Conservation (phyloP, 2,888 invertebrate species). For the Drosophila acutilabella region DNA sequence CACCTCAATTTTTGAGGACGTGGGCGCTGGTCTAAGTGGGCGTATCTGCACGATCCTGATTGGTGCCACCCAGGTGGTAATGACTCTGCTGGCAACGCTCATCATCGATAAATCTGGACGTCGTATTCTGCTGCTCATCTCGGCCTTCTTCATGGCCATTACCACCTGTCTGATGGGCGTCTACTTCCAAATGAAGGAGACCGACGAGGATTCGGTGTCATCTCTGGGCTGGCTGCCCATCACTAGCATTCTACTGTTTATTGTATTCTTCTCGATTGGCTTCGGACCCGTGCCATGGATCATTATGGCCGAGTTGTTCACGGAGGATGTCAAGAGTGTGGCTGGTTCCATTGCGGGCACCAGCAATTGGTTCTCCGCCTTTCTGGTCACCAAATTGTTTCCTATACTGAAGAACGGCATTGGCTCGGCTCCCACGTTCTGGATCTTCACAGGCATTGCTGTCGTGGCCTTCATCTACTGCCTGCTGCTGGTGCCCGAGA, state of each 20-base stretch:
- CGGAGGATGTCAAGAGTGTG: slow-evolving; percentile 90
- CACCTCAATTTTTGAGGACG: slow-evolving; percentile 88
- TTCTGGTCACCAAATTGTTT: slow-evolving; percentile 91
- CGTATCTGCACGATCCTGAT: slow-evolving; percentile 90
- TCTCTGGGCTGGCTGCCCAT: slow-evolving; percentile 90
- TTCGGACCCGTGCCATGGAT: slow-evolving; percentile 93
- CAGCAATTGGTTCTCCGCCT: slow-evolving; percentile 92
- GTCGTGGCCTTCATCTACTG: slow-evolving; percentile 88
- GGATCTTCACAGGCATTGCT: slow-evolving; percentile 89
- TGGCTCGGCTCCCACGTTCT: slow-evolving; percentile 89
- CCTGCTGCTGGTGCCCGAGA: slow-evolving; percentile 87
- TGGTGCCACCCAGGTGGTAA: slow-evolving; percentile 90
- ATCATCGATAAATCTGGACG: slow-evolving; percentile 93
- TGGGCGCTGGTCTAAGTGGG: slow-evolving; percentile 85
- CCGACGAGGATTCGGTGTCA: slow-evolving; percentile 82
- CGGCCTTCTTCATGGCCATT: slow-evolving; percentile 89
- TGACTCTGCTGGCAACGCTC: slow-evolving; percentile 88
- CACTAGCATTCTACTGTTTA: slow-evolving; percentile 89
- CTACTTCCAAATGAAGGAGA: slow-evolving; percentile 86
- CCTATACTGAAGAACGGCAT: slow-evolving; percentile 86
- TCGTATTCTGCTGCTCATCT: slow-evolving; percentile 89
- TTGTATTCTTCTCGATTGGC: slow-evolving; percentile 92
- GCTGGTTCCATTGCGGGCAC: slow-evolving; percentile 91
- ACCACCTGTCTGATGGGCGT: slow-evolving; percentile 89
- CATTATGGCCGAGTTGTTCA: slow-evolving; percentile 91